Conservation (phyloP, 1,140 invertebrate genomes). For the Dendroctonus ponderosae region DNA sequence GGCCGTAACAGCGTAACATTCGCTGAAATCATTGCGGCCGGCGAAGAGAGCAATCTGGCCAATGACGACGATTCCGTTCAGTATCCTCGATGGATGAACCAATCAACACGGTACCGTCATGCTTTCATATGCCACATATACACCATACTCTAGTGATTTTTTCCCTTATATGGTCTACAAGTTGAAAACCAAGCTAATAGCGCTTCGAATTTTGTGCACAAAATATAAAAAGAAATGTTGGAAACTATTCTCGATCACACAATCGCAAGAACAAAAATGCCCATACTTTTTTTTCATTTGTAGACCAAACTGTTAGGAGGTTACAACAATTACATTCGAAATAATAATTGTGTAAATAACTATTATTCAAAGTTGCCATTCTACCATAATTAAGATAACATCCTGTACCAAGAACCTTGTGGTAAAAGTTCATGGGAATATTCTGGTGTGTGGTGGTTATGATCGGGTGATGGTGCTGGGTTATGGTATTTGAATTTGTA, state of each 20-base stretch:
- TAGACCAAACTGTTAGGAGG: not conserved
- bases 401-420: slow-evolving; percentile 15
- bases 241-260: too few relatives aligned
- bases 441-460: slow-evolving; percentile 40
- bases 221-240: too few relatives aligned
- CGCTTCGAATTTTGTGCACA: too few relatives aligned
- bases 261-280: not conserved
- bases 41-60: slow-evolving; percentile 46
- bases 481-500: slow-evolving; percentile 2
- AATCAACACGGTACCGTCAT: slow-evolving; percentile 48
- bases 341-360: slow-evolving; percentile 10
- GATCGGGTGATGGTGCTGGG: slow-evolving; percentile 42
- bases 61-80: slow-evolving; percentile 47
- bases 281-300: not conserved
- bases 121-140: slow-evolving; percentile 31
- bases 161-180: not conserved
- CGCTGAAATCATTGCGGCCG: slow-evolving; percentile 43
- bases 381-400: not conserved
- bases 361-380: not conserved
- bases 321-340: not conserved
- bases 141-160: not conserved
- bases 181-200: not conserved
- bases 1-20: slow-evolving; percentile 50
- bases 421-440: slow-evolving; percentile 15
- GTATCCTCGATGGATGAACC: slow-evolving; percentile 51